Conservation (phyloP, 2,888 invertebrate species). For the Physocephala rufipes region DNA sequence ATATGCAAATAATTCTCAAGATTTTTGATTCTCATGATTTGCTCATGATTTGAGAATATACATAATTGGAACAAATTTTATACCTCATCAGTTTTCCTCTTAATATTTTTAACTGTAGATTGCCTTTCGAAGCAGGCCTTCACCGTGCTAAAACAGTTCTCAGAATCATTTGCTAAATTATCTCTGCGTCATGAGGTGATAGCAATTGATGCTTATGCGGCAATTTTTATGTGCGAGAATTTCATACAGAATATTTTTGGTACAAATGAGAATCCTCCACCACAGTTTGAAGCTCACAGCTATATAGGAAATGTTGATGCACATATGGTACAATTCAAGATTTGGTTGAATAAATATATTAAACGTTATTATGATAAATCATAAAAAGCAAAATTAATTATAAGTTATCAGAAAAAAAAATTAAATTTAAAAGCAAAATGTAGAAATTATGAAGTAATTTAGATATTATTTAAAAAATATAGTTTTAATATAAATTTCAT, state of each 20-base stretch:
- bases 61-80: not conserved
- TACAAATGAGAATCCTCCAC: slow-evolving; percentile 51
- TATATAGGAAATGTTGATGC: slow-evolving; percentile 56
- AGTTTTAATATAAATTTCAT: slow-evolving; percentile 5
- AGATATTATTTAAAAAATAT: not conserved
- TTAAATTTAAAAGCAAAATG: slow-evolving; percentile 6
- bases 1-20: no score
- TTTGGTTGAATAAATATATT: slow-evolving; percentile 57
- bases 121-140: slow-evolving; percentile 59
- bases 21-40: no score
- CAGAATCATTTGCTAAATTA: slow-evolving; percentile 64
- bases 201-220: slow-evolving; percentile 56
- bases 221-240: slow-evolving; percentile 60
- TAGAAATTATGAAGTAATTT: not conserved
- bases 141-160: slow-evolving; percentile 56
- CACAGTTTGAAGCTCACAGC: slow-evolving; percentile 50
- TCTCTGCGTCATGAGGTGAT: slow-evolving; percentile 57
- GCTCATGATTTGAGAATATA: no score
- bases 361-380: slow-evolving; percentile 44
- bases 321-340: slow-evolving; percentile 54
- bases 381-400: slow-evolving; percentile 16
- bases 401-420: not conserved
- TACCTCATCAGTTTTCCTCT: not conserved
- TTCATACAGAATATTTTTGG: slow-evolving; percentile 57
- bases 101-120: slow-evolving; percentile 49